Conservation (phyloP, 2,888 invertebrate genomes). For the Netelia fuscicornis region DNA sequence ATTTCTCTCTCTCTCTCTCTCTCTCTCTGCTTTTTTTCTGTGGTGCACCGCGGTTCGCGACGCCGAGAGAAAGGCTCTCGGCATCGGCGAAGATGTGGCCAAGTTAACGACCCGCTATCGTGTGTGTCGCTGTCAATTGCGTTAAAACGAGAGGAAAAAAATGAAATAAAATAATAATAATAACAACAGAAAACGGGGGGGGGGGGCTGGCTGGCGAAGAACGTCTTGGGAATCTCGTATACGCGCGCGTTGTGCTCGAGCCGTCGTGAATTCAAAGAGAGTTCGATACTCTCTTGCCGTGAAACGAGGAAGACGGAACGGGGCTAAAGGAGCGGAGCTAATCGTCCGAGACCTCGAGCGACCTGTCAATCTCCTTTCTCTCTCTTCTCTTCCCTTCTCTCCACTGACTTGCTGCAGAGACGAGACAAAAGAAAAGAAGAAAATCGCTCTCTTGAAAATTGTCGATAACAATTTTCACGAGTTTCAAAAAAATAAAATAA, state of each 20-base stretch:
- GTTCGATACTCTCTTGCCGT: conserved; percentile 1
- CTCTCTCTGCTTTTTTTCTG: conserved; percentile 58
- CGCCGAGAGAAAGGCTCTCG: conserved; percentile 77
- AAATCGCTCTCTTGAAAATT: conserved; percentile 5
- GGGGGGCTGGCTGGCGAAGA: background rate
- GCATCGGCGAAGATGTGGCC: conserved; percentile 75
- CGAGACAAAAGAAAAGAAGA: background rate
- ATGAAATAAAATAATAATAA: background rate
- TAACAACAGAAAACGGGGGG: background rate
- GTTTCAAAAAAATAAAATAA: too few relatives aligned
- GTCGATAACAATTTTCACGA: conserved; percentile 26
- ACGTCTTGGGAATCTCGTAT: background rate
- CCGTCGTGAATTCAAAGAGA: background rate
- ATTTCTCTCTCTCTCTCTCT: conserved; percentile 62
- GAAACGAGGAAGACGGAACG: conserved; percentile 42
- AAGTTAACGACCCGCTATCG: conserved; percentile 83
- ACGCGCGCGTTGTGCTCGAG: background rate
- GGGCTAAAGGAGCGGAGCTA: conserved; percentile 44
- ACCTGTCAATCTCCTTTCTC: conserved; percentile 50
- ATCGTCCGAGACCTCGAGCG: conserved; percentile 49
- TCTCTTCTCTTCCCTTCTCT: conserved; percentile 20
- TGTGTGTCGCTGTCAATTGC: conserved; percentile 64
- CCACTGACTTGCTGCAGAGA: background rate
- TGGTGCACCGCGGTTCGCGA: conserved; percentile 36
- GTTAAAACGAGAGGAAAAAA: conserved; percentile 31